phyloP scores from a whole-genome alignment of 2,888 invertebrate species.

The Anthophora plumipes region DNA sequence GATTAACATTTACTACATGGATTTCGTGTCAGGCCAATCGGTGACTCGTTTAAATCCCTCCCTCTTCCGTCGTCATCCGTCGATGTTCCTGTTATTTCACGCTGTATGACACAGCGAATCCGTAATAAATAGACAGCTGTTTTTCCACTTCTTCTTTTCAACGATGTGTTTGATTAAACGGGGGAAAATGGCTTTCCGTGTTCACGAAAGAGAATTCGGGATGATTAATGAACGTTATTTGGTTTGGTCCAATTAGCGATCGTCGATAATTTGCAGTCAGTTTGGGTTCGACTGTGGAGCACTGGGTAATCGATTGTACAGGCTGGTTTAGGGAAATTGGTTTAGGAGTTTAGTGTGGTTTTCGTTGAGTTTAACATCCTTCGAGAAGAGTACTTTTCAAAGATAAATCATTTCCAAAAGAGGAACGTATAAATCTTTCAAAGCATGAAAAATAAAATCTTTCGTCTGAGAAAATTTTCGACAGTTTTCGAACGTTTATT shows the following conservation, averaged over 20 bases:
- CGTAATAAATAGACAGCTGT: too few species aligned
- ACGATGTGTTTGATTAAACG: not conserved
- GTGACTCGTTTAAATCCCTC: constrained; percentile 50
- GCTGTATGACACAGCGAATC: constrained; percentile 1
- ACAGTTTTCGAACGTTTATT: too few species aligned
- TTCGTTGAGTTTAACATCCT: not conserved
- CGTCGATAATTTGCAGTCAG: constrained; percentile 10
- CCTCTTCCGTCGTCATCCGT: constrained; percentile 29
- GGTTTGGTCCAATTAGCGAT: constrained; percentile 10
- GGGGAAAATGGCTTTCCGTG: not conserved
- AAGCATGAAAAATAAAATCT: too few species aligned
- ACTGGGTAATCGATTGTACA: constrained; percentile 7
- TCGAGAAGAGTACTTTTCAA: not conserved
- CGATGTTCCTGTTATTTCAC: constrained; percentile 14
- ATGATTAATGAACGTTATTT: constrained; percentile 16
- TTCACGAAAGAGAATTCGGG: not conserved
- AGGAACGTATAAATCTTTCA: not conserved
- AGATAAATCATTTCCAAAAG: not conserved
- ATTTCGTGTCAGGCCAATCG: constrained; percentile 58
- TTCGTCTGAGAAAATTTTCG: too few species aligned
- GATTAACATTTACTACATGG: constrained; percentile 44
- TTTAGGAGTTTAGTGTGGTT: not conserved
- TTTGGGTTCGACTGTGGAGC: constrained; percentile 10
- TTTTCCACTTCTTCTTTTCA: too few species aligned
- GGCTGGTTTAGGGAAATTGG: constrained; percentile 13